Conservation (phyloP, 1,140 invertebrate species). For the Cheumatopsyche charites region DNA sequence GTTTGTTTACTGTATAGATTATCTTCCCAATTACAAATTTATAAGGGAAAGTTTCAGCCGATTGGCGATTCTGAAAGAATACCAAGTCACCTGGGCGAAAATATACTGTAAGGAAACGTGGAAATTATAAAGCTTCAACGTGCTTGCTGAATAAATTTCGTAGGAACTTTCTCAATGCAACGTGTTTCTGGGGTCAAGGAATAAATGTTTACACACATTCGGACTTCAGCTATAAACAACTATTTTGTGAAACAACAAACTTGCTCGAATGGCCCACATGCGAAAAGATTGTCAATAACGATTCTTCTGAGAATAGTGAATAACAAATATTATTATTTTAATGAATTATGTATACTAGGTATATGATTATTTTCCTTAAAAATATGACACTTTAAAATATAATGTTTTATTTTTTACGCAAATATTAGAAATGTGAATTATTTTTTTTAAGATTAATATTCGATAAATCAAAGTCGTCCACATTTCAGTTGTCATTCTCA, state of each 20-base stretch:
- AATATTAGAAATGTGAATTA: too few relatives aligned
- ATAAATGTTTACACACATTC: not conserved
- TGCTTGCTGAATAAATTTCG: not conserved
- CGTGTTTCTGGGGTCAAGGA: not conserved
- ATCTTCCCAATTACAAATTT: not conserved
- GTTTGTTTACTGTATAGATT: too few relatives aligned
- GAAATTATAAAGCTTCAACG: constrained; percentile 4
- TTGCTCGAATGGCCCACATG: not conserved
- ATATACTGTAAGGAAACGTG: not conserved
- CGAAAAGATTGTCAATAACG: not conserved
- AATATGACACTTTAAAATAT: too few relatives aligned
- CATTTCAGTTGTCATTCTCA: too few relatives aligned
- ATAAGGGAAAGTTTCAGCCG: not conserved
- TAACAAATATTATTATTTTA: too few relatives aligned
- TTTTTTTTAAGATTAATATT: too few relatives aligned
- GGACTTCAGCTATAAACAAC: not conserved
- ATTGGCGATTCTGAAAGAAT: not conserved
- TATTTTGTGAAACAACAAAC: not conserved
- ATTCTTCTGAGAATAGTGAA: too few relatives aligned
- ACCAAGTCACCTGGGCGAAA: not conserved
- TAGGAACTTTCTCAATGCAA: not conserved
- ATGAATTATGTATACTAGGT: too few relatives aligned
- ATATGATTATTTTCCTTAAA: too few relatives aligned
- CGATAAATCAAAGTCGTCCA: too few relatives aligned
- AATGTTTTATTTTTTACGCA: too few relatives aligned